These are phyloP conservation scores for Craterocephalus amniculus DNA, from an alignment of 2,797 vertebrate species.

Conservation along the genomic window DNA sequence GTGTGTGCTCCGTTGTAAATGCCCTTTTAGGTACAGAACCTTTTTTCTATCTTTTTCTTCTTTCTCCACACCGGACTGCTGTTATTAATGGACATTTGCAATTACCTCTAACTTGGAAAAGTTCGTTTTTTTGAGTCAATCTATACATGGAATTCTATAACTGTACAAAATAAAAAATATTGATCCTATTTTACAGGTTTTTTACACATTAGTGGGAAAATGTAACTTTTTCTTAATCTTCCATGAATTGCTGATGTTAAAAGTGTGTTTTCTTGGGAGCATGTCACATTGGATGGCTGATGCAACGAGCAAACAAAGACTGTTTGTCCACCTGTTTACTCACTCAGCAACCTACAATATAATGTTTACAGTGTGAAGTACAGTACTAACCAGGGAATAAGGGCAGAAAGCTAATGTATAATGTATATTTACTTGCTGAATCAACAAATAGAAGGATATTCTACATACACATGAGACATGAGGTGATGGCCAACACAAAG, in stretches of 20 bases:
- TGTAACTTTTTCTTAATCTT: no score
- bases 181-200: neutral
- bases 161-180: neutral
- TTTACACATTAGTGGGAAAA: neutral
- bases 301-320: neutral
- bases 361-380: neutral
- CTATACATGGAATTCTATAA: neutral
- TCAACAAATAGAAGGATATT: neutral
- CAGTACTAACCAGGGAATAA: neutral
- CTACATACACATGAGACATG: neutral
- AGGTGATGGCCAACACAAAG: neutral
- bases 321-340: neutral
- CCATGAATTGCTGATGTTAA: neutral
- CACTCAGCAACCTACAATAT: neutral
- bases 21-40: conserved; percentile 15
- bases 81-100: neutral
- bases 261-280: neutral
- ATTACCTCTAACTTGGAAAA: neutral
- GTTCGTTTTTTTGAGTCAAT: neutral
- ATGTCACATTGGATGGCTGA: neutral
- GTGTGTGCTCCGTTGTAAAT: conserved; percentile 32
- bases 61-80: no score
- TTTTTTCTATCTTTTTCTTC: no score
- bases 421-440: neutral
- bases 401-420: no score